Evolutionary conservation across 2,888 invertebrate species (phyloP).

Genomic region (Heliconius erato): DNA sequence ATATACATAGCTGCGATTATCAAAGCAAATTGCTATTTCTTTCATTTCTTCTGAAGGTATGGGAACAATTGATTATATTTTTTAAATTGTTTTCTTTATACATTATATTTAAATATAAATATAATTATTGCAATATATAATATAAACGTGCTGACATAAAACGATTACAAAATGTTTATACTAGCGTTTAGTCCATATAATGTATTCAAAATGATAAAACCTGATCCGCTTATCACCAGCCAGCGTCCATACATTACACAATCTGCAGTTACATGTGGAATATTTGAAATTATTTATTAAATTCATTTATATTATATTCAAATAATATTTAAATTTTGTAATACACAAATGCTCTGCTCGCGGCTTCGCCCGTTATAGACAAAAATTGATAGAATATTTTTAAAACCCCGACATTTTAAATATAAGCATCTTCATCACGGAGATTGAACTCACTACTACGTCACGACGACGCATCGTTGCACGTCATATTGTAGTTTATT

Average conservation of each 20-base stretch:
- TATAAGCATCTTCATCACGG: neutral
- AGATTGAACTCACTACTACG: neutral
- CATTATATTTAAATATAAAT: neutral
- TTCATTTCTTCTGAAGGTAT: no score
- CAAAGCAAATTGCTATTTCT: no score
- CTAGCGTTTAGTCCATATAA: slow-evolving; percentile 1
- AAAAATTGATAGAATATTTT: no score
- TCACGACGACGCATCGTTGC: neutral
- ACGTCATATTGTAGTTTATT: neutral
- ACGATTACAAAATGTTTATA: neutral
- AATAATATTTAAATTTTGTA: neutral
- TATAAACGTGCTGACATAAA: neutral
- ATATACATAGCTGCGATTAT: no score
- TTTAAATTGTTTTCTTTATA: no score
- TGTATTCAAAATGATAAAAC: slow-evolving; percentile 29
- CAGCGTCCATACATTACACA: neutral
- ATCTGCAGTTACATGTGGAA: slow-evolving; percentile 7
- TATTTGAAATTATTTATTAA: neutral
- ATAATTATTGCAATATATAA: neutral
- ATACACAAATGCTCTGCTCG: neutral
- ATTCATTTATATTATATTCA: neutral
- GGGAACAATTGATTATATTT: no score
- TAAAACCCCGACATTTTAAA: no score
- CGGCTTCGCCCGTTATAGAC: neutral
- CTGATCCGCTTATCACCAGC: slow-evolving; percentile 18